Evolutionary conservation across 2,888 invertebrate genomes (phyloP), one percentile per base, ranked within the genome.

Genomic region (Marasmarcha lunaedactyla): DNA sequence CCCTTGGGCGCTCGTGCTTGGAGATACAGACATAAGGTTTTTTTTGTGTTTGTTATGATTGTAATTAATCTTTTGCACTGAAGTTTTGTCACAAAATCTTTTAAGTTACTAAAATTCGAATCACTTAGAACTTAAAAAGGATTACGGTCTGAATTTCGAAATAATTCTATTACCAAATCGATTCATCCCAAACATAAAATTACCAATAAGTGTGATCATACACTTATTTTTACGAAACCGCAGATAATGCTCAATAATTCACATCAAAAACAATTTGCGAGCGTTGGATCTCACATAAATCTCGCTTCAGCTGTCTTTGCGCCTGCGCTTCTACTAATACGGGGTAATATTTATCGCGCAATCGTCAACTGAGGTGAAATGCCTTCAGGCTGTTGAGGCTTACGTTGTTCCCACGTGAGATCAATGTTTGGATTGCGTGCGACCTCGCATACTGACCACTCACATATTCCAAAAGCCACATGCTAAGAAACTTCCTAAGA

Each of bases 351-450:
- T 76, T 79, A 81, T 79, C 78, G 71, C 58, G 65, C 62, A 63
- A 83, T 81, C 81, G 83, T 83, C 83, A 83, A 81, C 83, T 59
- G 68, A 63, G 63, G 70, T 67, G 59, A 61, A 56, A 64, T 53
- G 78, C 79, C 79, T 50, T 55, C 52, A 71, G 79, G 74, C 76
- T 72, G 77, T 77, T 78, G 71, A 52, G 55, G 55, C 59, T 55
- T 54, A 59, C 52, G 55, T 64, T 67, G 65, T 83, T 83, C 83
- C 83, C 83, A 81, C 83, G 79, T 83, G 83, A 69, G 60, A 71
- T 55, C 73, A 83, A 81, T 81, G 79, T 73, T 74, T 62, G 67
- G 68, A 78, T 83, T 76, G 81, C 83, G 79, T 83, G 83, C 65
- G 73, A 76, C 74, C 76, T 71, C 66, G 61, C 48, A 63, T 66